Base-by-base conservation (phyloP, 2,888 invertebrate species). In the Schizaphis graminum region DNA sequence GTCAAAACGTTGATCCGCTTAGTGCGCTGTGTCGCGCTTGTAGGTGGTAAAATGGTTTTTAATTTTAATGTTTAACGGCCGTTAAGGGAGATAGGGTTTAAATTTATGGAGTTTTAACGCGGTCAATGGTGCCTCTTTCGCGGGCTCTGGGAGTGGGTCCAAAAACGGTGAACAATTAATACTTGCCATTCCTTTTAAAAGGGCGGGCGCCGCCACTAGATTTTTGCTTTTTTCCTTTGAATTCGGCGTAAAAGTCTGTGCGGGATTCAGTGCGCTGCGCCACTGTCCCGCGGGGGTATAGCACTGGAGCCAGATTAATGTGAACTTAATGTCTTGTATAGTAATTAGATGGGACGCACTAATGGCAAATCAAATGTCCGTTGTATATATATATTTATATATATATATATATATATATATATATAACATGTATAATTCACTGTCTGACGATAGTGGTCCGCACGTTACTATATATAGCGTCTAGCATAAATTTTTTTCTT, bases 21-120 rank as follows among this genome's bases (percentile, higher is more conserved):
- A 86, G 16, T 44, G 8, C 57, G 13, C 53, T 87, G 61, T 89
- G 44, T 56, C 92, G 67, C 41, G 35, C 49, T 41, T 67, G 13
- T 56, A 44, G 77, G 49, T 67, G 41, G 86, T 67, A 91, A 85
- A 86, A 94, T 49, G 61, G 61, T 87, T 94, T 91, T 94, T 86
- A 94, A 94, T 94, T 94, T 94, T 86, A 61, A 91, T 91, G 94
- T 91, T 94, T 84, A 94, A 94, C 90, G 90, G 94, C 91, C 90
- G 90, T 94, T 94, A 94, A 85, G 77, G 26, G 90, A 94, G 94
- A 94, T 94, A 94, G 90, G 86, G 86, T 94, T 61, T 49, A 49
- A 53, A 90, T 94, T 91, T 94, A 94, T 94, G 90, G 94, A 61
- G 61, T 94, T 91, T 94, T 94, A 94, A 90, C 91, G 86, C 91